A percentile compares a stretch with the other conserved stretches of the same genome.
These are phyloP conservation scores for Zele albiditarsus DNA, from an alignment of 2,888 invertebrate species.

Conservation along the genomic window DNA sequence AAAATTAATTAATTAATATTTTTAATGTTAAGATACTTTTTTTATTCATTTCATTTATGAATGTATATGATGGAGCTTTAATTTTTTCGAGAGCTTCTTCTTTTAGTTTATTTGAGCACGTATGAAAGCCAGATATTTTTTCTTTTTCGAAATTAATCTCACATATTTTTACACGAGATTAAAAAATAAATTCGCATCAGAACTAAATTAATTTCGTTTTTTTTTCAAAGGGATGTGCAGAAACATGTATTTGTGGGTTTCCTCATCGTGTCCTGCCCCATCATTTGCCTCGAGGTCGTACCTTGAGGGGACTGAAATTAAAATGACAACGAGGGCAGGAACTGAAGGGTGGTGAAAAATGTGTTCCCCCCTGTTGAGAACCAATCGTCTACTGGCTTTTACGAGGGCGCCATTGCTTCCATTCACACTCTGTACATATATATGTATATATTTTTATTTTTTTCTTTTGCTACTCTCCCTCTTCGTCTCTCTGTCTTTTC, in stretches of 20 bases:
- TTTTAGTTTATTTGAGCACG: not conserved
- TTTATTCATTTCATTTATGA: not conserved
- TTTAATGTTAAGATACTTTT: not conserved
- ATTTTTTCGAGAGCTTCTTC: conserved; percentile 10
- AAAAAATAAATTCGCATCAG: not conserved
- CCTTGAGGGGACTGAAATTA: conserved; percentile 68
- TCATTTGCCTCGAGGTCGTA: conserved; percentile 53
- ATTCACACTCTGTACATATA: conserved; percentile 47
- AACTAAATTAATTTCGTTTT: not conserved
- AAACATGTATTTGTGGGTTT: not conserved
- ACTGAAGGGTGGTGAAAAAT: conserved; percentile 68
- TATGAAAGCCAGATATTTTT: not conserved
- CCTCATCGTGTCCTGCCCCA: conserved; percentile 46
- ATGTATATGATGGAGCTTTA: not conserved
- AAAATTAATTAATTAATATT: not conserved
- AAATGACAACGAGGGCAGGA: conserved; percentile 72
- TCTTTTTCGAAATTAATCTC: not conserved
- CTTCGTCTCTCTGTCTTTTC: conserved; percentile 44
- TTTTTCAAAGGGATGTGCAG: conserved; percentile 7
- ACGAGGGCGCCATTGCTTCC: conserved; percentile 65
- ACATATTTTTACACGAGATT: not conserved
- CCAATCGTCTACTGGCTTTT: conserved; percentile 67
- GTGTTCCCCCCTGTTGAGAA: conserved; percentile 63
- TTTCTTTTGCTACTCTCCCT: conserved; percentile 22
- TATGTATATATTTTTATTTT: not conserved